A percentile compares a stretch with the other conserved stretches of the same genome.
Evolutionary conservation across 2,797 vertebrate genomes (phyloP).

Genomic region (Ciconia nigra): DNA sequence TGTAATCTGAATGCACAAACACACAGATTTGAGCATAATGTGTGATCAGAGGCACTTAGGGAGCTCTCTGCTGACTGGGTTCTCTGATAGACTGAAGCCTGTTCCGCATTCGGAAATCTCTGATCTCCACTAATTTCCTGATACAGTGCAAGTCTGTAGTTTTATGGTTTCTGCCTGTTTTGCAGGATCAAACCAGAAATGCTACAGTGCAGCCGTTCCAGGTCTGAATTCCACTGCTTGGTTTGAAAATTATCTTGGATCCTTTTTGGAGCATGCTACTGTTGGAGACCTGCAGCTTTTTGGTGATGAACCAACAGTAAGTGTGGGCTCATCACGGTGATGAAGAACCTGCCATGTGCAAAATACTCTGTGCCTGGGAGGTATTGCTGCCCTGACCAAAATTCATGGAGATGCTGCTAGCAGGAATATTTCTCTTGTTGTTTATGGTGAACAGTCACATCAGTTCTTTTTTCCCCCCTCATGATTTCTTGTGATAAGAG

Average conservation of each 20-base stretch:
- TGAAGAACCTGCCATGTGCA: too few relatives aligned
- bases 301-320: constrained; percentile 42
- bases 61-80: not conserved
- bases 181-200: constrained; percentile 10
- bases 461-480: fast-evolving
- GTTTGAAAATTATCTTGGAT: constrained; percentile 36
- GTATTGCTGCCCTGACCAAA: not conserved
- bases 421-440: not conserved
- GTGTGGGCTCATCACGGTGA: not conserved
- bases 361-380: not conserved
- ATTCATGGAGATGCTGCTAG: not conserved
- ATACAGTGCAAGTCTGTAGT: not conserved
- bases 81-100: not conserved
- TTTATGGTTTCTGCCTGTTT: not conserved
- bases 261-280: constrained; percentile 37
- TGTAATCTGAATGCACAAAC: not conserved
- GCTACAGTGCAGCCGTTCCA: not conserved
- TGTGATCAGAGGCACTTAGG: not conserved
- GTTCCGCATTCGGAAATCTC: not conserved
- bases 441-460: not conserved
- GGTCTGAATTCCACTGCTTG: constrained; percentile 35
- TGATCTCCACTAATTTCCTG: not conserved
- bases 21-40: fast-evolving
- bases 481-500: not conserved
- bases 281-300: constrained; percentile 44